Percentiles rank a stretch among this genome's conserved stretches.
Evolutionary conservation across 1,140 invertebrate species (phyloP).

Genomic region (Formica selysi): DNA sequence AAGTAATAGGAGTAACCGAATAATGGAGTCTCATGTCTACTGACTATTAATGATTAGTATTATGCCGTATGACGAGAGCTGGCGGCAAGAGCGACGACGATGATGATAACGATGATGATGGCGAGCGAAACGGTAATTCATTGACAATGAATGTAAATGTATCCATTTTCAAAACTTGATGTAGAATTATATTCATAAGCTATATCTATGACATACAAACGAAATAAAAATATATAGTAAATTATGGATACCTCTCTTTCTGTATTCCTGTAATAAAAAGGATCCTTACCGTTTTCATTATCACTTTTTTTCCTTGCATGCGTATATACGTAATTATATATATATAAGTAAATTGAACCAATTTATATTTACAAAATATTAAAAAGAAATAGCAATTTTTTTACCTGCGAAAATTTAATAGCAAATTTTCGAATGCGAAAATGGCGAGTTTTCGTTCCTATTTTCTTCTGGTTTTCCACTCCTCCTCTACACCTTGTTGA

Average conservation of each 20-base stretch:
- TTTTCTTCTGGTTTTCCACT: constrained; percentile 53
- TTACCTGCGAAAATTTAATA: constrained; percentile 44
- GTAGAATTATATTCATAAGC: constrained; percentile 87
- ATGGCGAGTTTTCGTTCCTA: constrained; percentile 27
- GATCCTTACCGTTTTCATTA: constrained; percentile 4
- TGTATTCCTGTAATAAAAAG: constrained; percentile 37
- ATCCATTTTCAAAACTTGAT: constrained; percentile 87
- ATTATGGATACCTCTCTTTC: constrained; percentile 76
- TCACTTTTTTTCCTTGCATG: constrained; percentile 2
- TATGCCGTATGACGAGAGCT: constrained; percentile 75
- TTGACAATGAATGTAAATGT: constrained; percentile 87
- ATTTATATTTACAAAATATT: not conserved
- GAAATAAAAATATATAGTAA: constrained; percentile 86
- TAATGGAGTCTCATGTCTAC: constrained; percentile 82
- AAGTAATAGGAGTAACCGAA: constrained; percentile 82
- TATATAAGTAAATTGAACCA: not conserved
- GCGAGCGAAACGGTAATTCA: constrained; percentile 83
- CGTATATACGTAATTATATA: not conserved
- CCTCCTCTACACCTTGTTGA: constrained; percentile 57
- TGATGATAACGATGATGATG: constrained; percentile 68
- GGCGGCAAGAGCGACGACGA: constrained; percentile 59
- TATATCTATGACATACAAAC: constrained; percentile 87
- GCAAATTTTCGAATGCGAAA: constrained; percentile 34
- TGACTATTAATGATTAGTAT: constrained; percentile 85
- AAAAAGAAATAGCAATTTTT: not conserved